Conservation (phyloP, 2,888 invertebrate genomes). For the Agrochola lychnidis region DNA sequence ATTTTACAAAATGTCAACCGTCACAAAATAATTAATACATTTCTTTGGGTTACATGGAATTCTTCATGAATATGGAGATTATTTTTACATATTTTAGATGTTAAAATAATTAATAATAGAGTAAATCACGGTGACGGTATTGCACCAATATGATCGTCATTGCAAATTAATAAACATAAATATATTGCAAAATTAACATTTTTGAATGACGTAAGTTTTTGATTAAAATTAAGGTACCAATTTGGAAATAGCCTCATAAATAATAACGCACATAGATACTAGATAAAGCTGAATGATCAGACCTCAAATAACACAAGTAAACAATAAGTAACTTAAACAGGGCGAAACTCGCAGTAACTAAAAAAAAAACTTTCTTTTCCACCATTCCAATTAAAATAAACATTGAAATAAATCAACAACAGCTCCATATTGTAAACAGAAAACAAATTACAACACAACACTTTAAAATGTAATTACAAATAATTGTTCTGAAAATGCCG, state of each 20-base stretch:
- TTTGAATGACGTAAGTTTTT: not conserved
- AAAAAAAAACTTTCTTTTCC: conserved; percentile 30
- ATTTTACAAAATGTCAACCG: conserved; percentile 60
- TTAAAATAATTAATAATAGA: conserved; percentile 19
- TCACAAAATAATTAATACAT: conserved; percentile 59
- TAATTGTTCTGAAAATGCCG: conserved; percentile 61
- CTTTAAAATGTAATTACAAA: conserved; percentile 65
- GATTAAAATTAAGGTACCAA: not conserved
- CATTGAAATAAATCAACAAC: conserved; percentile 56
- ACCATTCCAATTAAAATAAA: conserved; percentile 47
- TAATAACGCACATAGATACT: not conserved
- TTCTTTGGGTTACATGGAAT: conserved; percentile 46
- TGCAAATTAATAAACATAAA: conserved; percentile 1
- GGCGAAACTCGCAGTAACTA: not conserved
- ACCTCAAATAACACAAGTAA: not conserved
- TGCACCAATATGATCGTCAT: not conserved
- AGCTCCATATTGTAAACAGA: conserved; percentile 55
- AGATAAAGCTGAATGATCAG: not conserved
- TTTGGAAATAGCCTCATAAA: not conserved
- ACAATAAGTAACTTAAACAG: not conserved
- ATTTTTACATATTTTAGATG: conserved; percentile 24
- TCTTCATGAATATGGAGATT: conserved; percentile 53
- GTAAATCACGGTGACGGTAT: conserved; percentile 26
- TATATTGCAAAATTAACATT: not conserved
- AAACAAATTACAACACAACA: conserved; percentile 57